phyloP scores from a whole-genome alignment of 2,888 invertebrate genomes.

The Acanthosepion pharaonis region DNA sequence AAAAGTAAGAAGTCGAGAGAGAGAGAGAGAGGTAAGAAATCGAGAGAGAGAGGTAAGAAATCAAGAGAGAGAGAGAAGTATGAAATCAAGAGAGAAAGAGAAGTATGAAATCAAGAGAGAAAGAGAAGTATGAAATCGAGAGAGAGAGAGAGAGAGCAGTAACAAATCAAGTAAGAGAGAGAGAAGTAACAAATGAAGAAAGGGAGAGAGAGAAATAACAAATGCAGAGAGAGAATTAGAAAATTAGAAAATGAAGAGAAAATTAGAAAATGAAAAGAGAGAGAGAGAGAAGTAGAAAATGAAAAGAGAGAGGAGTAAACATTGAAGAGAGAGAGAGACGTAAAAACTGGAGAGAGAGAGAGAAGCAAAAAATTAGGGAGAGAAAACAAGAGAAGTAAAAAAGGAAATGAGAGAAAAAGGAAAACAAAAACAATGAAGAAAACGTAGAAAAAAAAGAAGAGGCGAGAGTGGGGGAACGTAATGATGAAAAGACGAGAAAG shows the following conservation, averaged over 20 bases:
- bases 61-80: neutral
- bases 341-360: neutral
- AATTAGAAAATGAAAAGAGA: neutral
- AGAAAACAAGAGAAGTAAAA: neutral
- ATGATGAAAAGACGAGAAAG: neutral
- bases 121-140: neutral
- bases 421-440: too few relatives aligned
- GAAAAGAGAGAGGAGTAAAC: neutral
- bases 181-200: too few relatives aligned
- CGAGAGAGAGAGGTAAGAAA: neutral
- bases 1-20: accelerated
- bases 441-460: neutral
- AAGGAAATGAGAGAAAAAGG: too few relatives aligned
- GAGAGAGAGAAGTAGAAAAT: neutral
- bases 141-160: neutral
- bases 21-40: neutral
- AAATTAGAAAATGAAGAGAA: neutral
- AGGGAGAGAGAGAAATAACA: neutral
- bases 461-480: neutral
- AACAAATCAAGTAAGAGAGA: neutral
- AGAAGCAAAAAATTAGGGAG: neutral
- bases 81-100: neutral
- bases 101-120: neutral
- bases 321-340: neutral
- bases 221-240: too few relatives aligned